Evolutionary conservation across 2,888 invertebrate genomes (phyloP).

Genomic region (Cinara cedri): DNA sequence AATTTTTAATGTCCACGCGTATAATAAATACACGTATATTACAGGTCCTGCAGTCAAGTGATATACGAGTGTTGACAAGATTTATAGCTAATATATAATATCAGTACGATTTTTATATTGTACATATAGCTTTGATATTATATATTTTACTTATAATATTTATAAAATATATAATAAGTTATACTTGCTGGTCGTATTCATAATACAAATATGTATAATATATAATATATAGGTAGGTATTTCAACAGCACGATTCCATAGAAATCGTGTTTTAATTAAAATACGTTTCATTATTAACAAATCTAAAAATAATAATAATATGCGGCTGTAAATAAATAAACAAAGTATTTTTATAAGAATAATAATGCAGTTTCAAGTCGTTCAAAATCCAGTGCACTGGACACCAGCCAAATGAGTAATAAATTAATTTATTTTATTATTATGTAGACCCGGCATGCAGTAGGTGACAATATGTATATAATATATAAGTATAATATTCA

Average conservation of each 20-base stretch:
- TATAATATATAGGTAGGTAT: not conserved
- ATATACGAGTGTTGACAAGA: conserved; percentile 43
- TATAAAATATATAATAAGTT: conserved; percentile 31
- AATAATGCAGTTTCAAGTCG: conserved; percentile 27
- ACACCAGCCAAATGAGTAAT: conserved; percentile 24
- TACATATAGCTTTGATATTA: conserved; percentile 40
- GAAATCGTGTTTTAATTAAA: conserved; percentile 49
- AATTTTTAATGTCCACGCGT: conserved; percentile 5
- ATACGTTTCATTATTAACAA: conserved; percentile 42
- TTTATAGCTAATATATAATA: conserved; percentile 38
- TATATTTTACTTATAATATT: conserved; percentile 17
- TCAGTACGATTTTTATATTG: conserved; percentile 48
- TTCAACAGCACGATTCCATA: conserved; percentile 36
- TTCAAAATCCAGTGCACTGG: conserved; percentile 8
- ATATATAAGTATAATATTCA: not conserved
- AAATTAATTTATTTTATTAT: conserved; percentile 25
- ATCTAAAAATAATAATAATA: conserved; percentile 29
- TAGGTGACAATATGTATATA: not conserved
- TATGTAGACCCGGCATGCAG: not conserved
- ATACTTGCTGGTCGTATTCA: not conserved
- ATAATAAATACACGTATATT: not conserved
- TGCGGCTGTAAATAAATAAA: conserved; percentile 29
- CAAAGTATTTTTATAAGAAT: conserved; percentile 5
- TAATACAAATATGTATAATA: too few relatives aligned
- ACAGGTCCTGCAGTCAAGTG: conserved; percentile 3